Evolutionary conservation across 2,888 invertebrate species (phyloP).

Genomic region (Scaeva pyrastri): DNA sequence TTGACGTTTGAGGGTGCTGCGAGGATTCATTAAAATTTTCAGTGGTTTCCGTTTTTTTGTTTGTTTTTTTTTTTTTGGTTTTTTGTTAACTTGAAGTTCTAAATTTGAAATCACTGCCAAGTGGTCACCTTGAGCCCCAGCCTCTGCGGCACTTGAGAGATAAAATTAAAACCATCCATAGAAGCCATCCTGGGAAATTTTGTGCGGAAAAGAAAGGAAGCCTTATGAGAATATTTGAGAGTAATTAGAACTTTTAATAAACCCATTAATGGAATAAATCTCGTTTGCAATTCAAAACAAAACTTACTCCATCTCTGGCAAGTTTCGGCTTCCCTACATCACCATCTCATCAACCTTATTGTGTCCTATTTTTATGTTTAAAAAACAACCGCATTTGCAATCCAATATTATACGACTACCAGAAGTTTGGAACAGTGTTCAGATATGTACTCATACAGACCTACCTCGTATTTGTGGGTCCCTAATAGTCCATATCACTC

Average conservation of each 20-base stretch:
- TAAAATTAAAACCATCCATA: conserved; percentile 43
- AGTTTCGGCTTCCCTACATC: no score
- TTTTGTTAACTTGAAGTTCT: conserved; percentile 56
- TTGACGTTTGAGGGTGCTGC: conserved; percentile 47
- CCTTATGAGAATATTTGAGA: conserved; percentile 47
- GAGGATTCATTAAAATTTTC: conserved; percentile 70
- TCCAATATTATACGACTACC: no score
- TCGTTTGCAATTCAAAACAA: conserved; percentile 38
- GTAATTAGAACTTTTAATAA: conserved; percentile 51
- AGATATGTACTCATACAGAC: no score
- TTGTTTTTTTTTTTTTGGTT: conserved; percentile 16
- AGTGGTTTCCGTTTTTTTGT: conserved; percentile 43
- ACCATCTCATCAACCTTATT: background rate
- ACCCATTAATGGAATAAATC: background rate
- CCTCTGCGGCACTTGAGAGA: conserved; percentile 38
- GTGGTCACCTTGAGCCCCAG: conserved; percentile 35
- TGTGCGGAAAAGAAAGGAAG: conserved; percentile 11
- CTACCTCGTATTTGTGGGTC: no score
- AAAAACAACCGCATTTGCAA: conserved; percentile 52
- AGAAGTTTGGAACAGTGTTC: no score
- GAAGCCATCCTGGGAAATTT: background rate
- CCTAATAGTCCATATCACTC: no score
- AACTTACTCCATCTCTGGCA: background rate
- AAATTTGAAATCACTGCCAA: conserved; percentile 67
- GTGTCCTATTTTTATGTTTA: background rate